Base-by-base conservation (phyloP, 2,797 vertebrate genomes). In the Cossypha caffra region DNA sequence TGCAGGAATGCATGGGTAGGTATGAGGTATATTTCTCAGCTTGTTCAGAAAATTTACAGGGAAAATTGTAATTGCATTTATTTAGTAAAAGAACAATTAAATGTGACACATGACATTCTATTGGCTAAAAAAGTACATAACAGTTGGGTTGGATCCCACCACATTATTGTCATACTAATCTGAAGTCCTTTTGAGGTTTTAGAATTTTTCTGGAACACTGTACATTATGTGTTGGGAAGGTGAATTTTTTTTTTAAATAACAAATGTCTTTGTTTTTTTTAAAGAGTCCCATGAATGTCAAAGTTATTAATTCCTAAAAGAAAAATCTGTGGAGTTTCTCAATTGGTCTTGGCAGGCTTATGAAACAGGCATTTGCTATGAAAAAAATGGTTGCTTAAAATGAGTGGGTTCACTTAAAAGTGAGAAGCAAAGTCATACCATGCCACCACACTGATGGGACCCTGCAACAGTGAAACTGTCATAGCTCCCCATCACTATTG, bases 1-100 rank as follows among this genome's bases (percentile, higher is more conserved):
- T 95, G 95, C 97, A 77, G 72, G 31, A 93, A 95, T 97, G 90
- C 90, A 94, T 94, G 82, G 97, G 98, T 99, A 97, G 97, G 97
- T 98, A 69, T 81, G 81, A 97, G 64, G n/a, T 81, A 15, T 93
- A 85, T 95, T 96, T 96, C 62, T 97, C 87, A 96, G 23, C 48
- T 64, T 86, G 43, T 94, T 90, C 92, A 90, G 54, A 77, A 84
- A 76, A 66, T 42, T 91, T 92, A 93, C 77, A 86, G 58, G 29
- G 28, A 86, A 88, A 88, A 58, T 78, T 5, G 9, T 96, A 86
- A 94, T 96, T 86, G 59, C 25, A 79, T 85, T 95, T 75, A 86
- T 90, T 96, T 92, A 69, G 73, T 88, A 94, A 94, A 95, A 92
- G 51, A 96, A 84, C 45, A 96, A 95, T 95, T 97, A 95, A 92